Evolutionary conservation across 2,888 invertebrate species (phyloP), one percentile per base, ranked within the genome.

Genomic region (Troides aeacus): DNA sequence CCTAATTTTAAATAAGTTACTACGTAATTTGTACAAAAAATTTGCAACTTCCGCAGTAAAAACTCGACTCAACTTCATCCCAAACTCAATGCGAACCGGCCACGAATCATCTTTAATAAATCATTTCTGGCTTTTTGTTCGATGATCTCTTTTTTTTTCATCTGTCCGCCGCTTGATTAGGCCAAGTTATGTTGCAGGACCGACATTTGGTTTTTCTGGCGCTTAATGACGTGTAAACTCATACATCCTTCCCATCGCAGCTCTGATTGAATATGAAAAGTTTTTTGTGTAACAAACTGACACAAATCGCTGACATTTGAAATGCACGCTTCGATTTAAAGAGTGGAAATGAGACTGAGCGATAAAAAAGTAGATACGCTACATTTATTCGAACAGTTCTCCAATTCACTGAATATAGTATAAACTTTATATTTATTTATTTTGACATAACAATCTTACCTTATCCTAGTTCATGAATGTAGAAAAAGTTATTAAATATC

Each of bases 21-120:
- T 71, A 71, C 61, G 68, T 71, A 75, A 74, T 75, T 66, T 65
- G 67, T 69, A 72, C 66, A 71, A 74, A 74, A 74, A 70, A 58
- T 5, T 17, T 68, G 15, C 39, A 60, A 73, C 74, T 75, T 72
- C 75, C 75, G 74, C 69, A 42, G 65, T 69, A 76, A 76, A 75
- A 76, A 75, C 71, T 39, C 18, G 39, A 18, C 58, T 23, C 39
- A 69, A 63, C 53, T 56, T 60, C 53, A 61, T 60, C 53, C 46
- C 66, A 64, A 30, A 46, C 53, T 67, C 64, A 67, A 61, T 67
- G 60, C 46, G 60, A 62, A 67, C 61, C 15, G 42, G 61, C 53
- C 39, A 61, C 67, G 39, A 62, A n/a, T 60, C 57, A 18, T 53
- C 56, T 63, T 64, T 57, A 56, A 67, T 67, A 68, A 70, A 72